phyloP scores from a whole-genome alignment of 2,113 vertebrate genomes.

The Upupa epops region DNA sequence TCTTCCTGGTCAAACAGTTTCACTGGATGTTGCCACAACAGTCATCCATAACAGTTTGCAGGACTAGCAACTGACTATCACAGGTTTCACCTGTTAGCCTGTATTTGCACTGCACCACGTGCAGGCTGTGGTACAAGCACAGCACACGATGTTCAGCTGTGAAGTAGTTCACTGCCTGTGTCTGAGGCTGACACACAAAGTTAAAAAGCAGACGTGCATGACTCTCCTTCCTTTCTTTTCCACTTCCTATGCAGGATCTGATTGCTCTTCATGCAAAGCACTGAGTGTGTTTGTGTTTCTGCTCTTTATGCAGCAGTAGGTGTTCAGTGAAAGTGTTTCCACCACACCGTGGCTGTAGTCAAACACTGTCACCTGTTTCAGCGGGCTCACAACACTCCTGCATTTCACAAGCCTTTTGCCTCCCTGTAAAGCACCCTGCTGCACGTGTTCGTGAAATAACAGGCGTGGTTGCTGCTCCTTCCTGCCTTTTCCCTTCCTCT shows the following conservation, averaged over 20 bases:
- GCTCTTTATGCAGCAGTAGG: background rate
- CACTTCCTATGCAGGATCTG: background rate
- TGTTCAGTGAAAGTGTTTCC: background rate
- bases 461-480: background rate
- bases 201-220: background rate
- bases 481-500: background rate
- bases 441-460: background rate
- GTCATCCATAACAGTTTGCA: background rate
- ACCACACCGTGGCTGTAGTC: background rate
- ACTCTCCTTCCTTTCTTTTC: background rate
- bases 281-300: background rate
- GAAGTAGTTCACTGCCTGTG: background rate
- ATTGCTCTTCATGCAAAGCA: constrained; percentile 18
- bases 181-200: background rate
- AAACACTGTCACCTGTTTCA: background rate
- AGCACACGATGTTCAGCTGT: background rate
- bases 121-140: background rate
- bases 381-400: background rate
- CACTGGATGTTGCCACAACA: background rate
- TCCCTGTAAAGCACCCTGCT: background rate
- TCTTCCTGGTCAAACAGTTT: background rate
- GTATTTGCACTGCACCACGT: background rate
- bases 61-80: background rate
- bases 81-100: background rate
- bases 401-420: background rate